Percentiles rank a stretch among this genome's conserved stretches.
Evolutionary conservation across 2,797 vertebrate genomes (phyloP).

Genomic region (Pipistrellus kuhlii): DNA sequence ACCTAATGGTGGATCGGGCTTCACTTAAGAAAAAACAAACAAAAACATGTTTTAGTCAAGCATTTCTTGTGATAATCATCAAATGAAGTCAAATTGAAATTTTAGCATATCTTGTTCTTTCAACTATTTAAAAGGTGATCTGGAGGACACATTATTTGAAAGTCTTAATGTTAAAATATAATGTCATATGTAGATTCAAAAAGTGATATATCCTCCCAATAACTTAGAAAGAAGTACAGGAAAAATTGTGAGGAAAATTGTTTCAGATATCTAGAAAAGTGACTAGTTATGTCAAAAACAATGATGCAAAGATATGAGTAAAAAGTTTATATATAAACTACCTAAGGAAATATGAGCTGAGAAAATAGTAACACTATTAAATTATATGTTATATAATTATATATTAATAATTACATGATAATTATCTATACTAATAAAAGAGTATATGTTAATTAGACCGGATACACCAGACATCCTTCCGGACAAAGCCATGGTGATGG

Average conservation of each 20-base stretch:
- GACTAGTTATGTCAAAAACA: not conserved
- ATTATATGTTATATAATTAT: not conserved
- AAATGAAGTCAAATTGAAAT: conserved; percentile 15
- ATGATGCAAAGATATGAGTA: not conserved
- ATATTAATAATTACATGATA: too few species aligned
- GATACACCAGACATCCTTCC: too few species aligned
- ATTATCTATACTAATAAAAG: too few species aligned
- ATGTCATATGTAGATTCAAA: not conserved
- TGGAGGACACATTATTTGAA: conserved; percentile 47
- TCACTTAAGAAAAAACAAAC: conserved; percentile 86
- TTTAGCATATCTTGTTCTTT: not conserved
- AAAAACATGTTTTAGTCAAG: conserved; percentile 57
- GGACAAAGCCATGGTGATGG: too few species aligned
- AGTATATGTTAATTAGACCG: too few species aligned
- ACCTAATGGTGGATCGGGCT: conserved; percentile 90
- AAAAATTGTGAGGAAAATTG: not conserved
- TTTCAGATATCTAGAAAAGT: conserved; percentile 22
- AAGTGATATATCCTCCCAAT: not conserved
- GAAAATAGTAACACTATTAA: conserved; percentile 2
- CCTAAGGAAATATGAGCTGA: not conserved
- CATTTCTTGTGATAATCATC: not conserved
- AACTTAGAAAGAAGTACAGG: not conserved
- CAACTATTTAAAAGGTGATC: conserved; percentile 1
- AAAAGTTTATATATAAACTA: not conserved
- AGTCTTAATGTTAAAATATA: conserved; percentile 11